Base-by-base conservation (phyloP, 1,140 invertebrate species). In the Zaprionus ghesquierei region DNA sequence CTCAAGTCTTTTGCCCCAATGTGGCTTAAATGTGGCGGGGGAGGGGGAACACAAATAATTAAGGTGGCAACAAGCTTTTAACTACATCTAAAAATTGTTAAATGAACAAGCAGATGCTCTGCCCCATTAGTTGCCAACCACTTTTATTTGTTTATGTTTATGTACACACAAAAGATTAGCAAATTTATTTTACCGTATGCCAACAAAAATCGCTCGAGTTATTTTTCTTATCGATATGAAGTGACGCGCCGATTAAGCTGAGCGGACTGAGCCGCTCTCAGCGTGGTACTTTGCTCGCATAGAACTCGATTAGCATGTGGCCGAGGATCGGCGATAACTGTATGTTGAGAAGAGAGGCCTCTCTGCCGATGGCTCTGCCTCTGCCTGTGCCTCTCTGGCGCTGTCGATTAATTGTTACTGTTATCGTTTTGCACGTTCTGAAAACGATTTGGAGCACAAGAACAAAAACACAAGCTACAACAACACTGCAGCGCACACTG, bases 401-500 rank as follows among this genome's bases (percentile, higher is more conserved):
- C 44, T 62, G 63, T 71, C 64, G 74, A 75, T 63, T 54, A 77
- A 75, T 72, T 77, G 73, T 58, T 51, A 64, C 25, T 63, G 76
- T 79, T 77, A 71, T 62, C 72, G 60, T 61, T 78, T 86, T 46
- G 59, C 66, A 74, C 79, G 80, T 81, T 86, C 81, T 81, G 71
- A 56, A 77, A 77, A 62, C 81, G 61, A 81, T 77, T 69, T 76
- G 15, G 68, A 55, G 61, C 81, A 23, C 35, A 6, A 15, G 35
- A n/a, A 41, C 35, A 41, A 15, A 3, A 15, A 38, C 35, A 38
- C 35, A 38, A 38, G n/a, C 2, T n/a, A n/a, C 4, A n/a, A 38
- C 33, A 38, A 35, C n/a, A 41, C 35, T 41, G 35, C 35, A 41
- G 5, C 27, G 8, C 27, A 29, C 27, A 29, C 27, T 3, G 9